These are phyloP conservation scores for Eristalis tenax DNA, from an alignment of 2,888 invertebrate genomes.

Conservation along the genomic window DNA sequence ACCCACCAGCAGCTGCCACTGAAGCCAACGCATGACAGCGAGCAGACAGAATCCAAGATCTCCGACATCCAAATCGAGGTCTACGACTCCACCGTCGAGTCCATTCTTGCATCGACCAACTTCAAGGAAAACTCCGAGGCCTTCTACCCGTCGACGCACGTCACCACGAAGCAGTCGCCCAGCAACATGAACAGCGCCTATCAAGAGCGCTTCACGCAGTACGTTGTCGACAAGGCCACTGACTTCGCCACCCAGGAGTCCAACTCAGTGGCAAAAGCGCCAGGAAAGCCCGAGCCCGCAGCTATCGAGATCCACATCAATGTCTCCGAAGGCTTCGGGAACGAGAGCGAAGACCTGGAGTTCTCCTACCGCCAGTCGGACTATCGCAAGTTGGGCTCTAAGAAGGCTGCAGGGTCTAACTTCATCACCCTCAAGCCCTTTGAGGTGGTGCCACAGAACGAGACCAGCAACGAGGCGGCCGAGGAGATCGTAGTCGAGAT, in stretches of 20 bases:
- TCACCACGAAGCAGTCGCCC: constrained; percentile 74
- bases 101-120: constrained; percentile 79
- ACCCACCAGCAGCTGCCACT: background rate
- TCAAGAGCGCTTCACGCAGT: constrained; percentile 79
- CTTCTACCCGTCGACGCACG: constrained; percentile 70
- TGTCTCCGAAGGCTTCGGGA: constrained; percentile 79
- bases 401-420: constrained; percentile 47
- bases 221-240: constrained; percentile 77
- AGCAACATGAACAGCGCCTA: constrained; percentile 69
- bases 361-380: constrained; percentile 78
- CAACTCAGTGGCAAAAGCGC: constrained; percentile 55
- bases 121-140: constrained; percentile 75
- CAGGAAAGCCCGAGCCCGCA: constrained; percentile 79
- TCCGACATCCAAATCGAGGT: constrained; percentile 80
- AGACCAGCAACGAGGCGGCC: constrained; percentile 74
- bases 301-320: constrained; percentile 80
- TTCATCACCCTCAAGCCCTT: constrained; percentile 56
- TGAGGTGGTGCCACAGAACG: constrained; percentile 43
- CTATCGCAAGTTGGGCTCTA: constrained; percentile 39
- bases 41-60: constrained; percentile 78
- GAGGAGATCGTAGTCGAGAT: constrained; percentile 81
- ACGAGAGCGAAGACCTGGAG: constrained; percentile 79
- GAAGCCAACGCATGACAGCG: constrained; percentile 24
- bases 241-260: constrained; percentile 79
- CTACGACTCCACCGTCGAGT: constrained; percentile 79